Evolutionary conservation across 1,140 invertebrate genomes (phyloP), one percentile per base, ranked within the genome.

Genomic region (Orchesella cincta): DNA sequence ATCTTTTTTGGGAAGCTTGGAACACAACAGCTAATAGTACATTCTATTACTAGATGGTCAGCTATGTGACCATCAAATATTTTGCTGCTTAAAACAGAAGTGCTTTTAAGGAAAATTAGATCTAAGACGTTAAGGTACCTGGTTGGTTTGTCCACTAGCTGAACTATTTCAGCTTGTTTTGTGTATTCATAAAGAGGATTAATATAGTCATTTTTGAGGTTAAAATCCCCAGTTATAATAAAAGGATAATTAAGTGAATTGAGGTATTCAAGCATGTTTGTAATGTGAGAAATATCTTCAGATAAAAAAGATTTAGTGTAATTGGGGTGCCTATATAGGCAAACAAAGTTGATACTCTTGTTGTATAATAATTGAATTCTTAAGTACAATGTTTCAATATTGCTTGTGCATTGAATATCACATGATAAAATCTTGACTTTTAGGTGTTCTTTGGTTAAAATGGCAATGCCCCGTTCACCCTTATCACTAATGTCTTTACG

Each of bases 381-480:
- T 26, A 46, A 39, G 16, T 14, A 1, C 29, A n/a, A 28, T 8
- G 2, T 23, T 46, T 73, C 71, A 46, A 73, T 51, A 39, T 73
- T 73, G 12, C 16, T 46, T 14, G 16, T 67, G 12, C 12, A 16
- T 67, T 26, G 62, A 18, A 67, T n/a, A n/a, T 8, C 26, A 12
- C 29, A 31, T 8, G 5, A 31, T 67, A 23, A 31, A 73, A 2
- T 28, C 2, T 3, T 3, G 1, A 23, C 16, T 73, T 73, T 73
- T 28, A 39, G 16, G 23, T 39, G 1, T 39, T 36, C 20, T 39
- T 46, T 73, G 2, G 46, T 23, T 5, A 73, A 28, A 39, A 73
- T 73, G 28, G 71, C 35, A n/a, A 28, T 73, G 16, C 71, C 71
- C 46, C 71, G 36, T 3, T 73, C 31, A 64, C 39, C 52, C 8